Conservation (phyloP, 2,113 vertebrate species). For the Phylloscopus trochilus region DNA sequence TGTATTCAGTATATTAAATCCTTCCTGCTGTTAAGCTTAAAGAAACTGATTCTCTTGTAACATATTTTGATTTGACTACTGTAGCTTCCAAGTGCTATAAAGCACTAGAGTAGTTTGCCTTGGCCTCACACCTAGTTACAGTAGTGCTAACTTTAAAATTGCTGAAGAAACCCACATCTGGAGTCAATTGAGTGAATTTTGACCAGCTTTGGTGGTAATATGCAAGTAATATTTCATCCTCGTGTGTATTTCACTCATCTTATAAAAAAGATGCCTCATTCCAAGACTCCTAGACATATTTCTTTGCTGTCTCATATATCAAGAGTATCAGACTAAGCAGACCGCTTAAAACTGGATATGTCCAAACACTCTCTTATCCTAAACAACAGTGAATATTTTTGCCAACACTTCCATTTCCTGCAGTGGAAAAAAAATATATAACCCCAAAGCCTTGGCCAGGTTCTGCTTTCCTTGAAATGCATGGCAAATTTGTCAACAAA, state of each 20-base stretch:
- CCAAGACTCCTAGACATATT: conserved; percentile 68
- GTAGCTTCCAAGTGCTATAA: conserved; percentile 70
- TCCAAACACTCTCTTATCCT: conserved; percentile 60
- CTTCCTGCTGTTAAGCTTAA: conserved; percentile 70
- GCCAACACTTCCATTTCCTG: conserved; percentile 66
- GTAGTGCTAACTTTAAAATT: conserved; percentile 72
- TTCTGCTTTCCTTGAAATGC: conserved; percentile 49
- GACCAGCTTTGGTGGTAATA: conserved; percentile 69
- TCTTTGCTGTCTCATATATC: conserved; percentile 71
- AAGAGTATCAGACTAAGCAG: conserved; percentile 69
- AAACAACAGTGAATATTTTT: conserved; percentile 45
- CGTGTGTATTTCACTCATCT: conserved; percentile 69
- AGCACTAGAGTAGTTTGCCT: conserved; percentile 66
- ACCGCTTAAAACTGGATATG: conserved; percentile 60
- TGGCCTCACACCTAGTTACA: conserved; percentile 75
- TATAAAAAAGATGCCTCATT: conserved; percentile 69
- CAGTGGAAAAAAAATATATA: conserved; percentile 35
- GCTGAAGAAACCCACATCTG: conserved; percentile 69
- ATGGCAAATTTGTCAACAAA: conserved; percentile 62
- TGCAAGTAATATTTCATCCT: conserved; percentile 70
- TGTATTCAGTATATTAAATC: conserved; percentile 66
- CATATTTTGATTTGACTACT: conserved; percentile 66
- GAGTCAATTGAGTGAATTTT: conserved; percentile 68
- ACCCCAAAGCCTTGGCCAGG: conserved; percentile 30
- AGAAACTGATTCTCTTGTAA: conserved; percentile 67